Percentiles rank a stretch among this genome's conserved stretches.
Conservation (phyloP, 2,797 vertebrate genomes). For the Syncerus caffer region DNA sequence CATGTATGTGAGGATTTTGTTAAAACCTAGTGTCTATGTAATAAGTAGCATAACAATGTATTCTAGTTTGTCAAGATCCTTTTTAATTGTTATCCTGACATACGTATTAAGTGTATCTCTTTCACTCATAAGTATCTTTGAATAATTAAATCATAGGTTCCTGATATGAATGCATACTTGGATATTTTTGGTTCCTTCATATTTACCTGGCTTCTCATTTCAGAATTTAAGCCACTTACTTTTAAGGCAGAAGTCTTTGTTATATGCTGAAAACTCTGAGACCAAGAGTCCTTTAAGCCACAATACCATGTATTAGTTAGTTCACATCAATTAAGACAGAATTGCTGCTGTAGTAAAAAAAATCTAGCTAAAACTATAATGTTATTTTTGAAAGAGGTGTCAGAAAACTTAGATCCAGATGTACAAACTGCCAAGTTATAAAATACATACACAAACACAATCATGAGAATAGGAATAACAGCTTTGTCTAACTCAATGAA, state of each 20-base stretch:
- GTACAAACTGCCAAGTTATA: background rate
- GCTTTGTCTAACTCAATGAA: background rate
- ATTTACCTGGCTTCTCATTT: background rate
- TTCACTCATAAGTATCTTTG: background rate
- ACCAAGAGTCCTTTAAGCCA: background rate
- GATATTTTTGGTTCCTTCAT: background rate
- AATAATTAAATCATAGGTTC: background rate
- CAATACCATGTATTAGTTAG: background rate
- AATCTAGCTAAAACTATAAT: background rate
- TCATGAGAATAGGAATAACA: background rate
- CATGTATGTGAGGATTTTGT: background rate
- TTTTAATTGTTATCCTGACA: background rate
- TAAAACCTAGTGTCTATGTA: background rate
- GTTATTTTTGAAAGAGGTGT: background rate
- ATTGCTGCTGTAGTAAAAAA: background rate
- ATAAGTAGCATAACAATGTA: background rate
- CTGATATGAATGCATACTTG: background rate
- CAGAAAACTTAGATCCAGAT: background rate
- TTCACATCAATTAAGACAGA: background rate
- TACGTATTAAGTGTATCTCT: background rate
- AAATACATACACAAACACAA: background rate
- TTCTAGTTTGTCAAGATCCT: background rate
- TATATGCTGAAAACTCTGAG: background rate
- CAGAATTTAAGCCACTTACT: background rate
- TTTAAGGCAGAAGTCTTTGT: background rate